phyloP scores from a whole-genome alignment of 2,797 vertebrate species.

The Sciurus carolinensis region DNA sequence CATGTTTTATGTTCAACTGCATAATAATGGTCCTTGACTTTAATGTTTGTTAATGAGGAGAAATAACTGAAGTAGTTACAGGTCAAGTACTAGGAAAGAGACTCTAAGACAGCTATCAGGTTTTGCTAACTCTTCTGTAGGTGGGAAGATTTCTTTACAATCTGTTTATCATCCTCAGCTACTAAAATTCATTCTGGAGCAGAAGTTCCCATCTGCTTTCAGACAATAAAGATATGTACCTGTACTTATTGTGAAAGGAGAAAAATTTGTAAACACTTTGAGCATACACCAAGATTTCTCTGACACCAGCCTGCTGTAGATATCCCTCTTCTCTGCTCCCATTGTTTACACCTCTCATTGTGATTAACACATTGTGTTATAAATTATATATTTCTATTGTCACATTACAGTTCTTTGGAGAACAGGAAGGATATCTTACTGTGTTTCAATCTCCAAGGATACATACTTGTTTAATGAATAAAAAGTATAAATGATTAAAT shows the following conservation, averaged over 20 bases:
- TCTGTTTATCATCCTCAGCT: background rate
- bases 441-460: background rate
- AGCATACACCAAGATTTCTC: background rate
- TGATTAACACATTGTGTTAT: constrained; percentile 14
- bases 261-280: background rate
- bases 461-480: background rate
- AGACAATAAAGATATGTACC: background rate
- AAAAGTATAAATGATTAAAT: constrained; percentile 20
- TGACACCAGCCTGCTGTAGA: background rate
- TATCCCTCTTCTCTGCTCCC: background rate
- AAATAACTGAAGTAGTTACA: background rate
- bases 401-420: background rate
- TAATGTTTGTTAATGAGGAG: background rate
- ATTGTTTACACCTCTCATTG: background rate
- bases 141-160: background rate
- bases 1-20: background rate
- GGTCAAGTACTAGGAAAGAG: background rate
- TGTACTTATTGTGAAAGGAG: background rate
- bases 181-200: background rate
- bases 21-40: background rate
- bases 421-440: background rate
- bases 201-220: background rate
- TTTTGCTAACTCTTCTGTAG: background rate
- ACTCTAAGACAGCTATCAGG: background rate
- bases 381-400: background rate